Percentiles rank a stretch among this genome's conserved stretches.
These are phyloP conservation scores for Drosophila diplacantha DNA, from an alignment of 2,888 invertebrate species.

Conservation along the genomic window DNA sequence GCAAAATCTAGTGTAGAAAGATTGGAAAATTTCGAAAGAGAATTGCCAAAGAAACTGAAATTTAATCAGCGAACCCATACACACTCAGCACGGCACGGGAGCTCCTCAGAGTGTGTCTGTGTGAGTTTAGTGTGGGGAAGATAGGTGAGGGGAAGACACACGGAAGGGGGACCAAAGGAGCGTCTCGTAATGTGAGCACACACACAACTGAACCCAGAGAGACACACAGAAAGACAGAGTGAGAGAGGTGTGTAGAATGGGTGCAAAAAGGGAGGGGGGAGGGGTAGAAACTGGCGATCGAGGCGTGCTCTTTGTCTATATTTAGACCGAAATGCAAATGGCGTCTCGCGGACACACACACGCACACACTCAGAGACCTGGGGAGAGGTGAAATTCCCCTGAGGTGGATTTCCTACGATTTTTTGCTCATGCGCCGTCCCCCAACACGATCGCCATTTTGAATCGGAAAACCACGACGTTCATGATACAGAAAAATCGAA, in stretches of 20 bases:
- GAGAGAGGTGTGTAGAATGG: slow-evolving; percentile 17
- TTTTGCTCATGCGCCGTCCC: slow-evolving; percentile 55
- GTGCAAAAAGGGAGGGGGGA: slow-evolving; percentile 2
- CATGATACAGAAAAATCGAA: slow-evolving; percentile 13
- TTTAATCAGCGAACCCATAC: slow-evolving; percentile 59
- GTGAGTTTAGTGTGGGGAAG: slow-evolving; percentile 36
- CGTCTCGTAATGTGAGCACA: slow-evolving; percentile 41
- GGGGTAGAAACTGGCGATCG: slow-evolving; percentile 22
- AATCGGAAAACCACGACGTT: not conserved
- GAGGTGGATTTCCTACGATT: slow-evolving; percentile 22
- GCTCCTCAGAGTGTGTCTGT: slow-evolving; percentile 13
- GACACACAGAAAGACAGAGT: not conserved
- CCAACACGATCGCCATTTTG: slow-evolving; percentile 28
- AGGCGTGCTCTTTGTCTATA: slow-evolving; percentile 59
- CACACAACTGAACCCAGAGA: slow-evolving; percentile 5
- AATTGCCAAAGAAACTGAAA: slow-evolving; percentile 52
- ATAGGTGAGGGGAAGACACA: slow-evolving; percentile 36
- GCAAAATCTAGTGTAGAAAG: slow-evolving; percentile 35
- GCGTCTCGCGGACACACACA: slow-evolving; percentile 37
- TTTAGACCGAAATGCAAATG: slow-evolving; percentile 71
- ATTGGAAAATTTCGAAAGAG: slow-evolving; percentile 40
- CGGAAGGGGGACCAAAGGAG: slow-evolving; percentile 59
- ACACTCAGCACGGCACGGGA: slow-evolving; percentile 16
- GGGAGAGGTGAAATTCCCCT: slow-evolving; percentile 15
- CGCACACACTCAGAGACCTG: slow-evolving; percentile 13